Conservation (phyloP, 2,888 invertebrate genomes). For the Caenorhabditis panamensis region DNA sequence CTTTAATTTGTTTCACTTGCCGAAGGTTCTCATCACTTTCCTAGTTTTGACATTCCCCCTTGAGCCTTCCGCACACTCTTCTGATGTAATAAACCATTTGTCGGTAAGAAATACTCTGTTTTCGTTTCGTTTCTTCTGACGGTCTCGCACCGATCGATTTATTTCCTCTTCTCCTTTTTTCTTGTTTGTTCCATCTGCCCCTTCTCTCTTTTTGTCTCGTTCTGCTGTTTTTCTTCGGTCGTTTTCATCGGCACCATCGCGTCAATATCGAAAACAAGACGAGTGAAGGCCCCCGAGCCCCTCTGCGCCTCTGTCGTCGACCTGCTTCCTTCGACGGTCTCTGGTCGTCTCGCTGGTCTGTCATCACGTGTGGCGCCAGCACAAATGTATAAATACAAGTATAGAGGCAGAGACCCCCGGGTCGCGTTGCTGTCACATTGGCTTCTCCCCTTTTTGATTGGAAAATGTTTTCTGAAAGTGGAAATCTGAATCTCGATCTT, state of each 20-base stretch:
- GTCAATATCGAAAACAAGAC: slow-evolving; percentile 44
- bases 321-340: slow-evolving; percentile 20
- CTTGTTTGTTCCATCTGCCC: slow-evolving; percentile 9
- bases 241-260: slow-evolving; percentile 16
- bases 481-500: too few species aligned
- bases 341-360: slow-evolving; percentile 28
- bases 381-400: slow-evolving; percentile 52
- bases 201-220: slow-evolving; percentile 9
- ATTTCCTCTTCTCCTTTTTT: slow-evolving; percentile 14
- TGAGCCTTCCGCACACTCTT: too few species aligned
- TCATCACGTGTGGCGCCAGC: slow-evolving; percentile 41
- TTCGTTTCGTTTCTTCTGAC: neutral
- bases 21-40: slow-evolving; percentile 13
- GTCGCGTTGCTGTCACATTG: neutral
- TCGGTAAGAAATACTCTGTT: neutral
- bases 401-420: neutral
- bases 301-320: slow-evolving; percentile 33
- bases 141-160: slow-evolving; percentile 34
- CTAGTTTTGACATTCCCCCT: slow-evolving; percentile 20
- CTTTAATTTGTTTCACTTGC: slow-evolving; percentile 39
- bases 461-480: too few species aligned
- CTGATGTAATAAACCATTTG: slow-evolving; percentile 28
- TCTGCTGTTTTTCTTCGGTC: slow-evolving; percentile 13
- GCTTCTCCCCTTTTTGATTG: neutral
- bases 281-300: slow-evolving; percentile 18